Conservation (phyloP, 2,797 vertebrate species). For the Semotilus atromaculatus region DNA sequence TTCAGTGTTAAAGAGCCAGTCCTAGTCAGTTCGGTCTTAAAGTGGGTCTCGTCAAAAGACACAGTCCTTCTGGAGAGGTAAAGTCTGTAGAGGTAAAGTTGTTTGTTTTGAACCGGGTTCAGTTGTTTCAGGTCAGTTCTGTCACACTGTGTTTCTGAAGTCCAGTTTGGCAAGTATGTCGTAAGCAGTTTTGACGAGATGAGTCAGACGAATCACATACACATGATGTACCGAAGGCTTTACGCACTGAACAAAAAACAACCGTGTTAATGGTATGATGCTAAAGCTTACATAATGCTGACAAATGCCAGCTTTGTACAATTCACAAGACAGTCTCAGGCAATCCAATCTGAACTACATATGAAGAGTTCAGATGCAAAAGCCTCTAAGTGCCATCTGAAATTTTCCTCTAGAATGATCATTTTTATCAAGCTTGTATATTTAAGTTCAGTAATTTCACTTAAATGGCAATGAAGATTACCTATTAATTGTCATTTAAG, state of each 20-base stretch:
- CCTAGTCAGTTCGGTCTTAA: constrained; percentile 5
- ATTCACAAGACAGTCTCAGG: constrained; percentile 17
- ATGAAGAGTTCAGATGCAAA: no score
- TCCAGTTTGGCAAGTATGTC: constrained; percentile 68
- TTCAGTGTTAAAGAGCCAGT: constrained; percentile 39
- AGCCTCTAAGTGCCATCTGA: no score
- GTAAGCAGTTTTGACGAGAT: constrained; percentile 54
- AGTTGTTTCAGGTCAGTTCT: constrained; percentile 14
- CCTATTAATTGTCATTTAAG: no score
- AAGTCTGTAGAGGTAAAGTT: constrained; percentile 37
- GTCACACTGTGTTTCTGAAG: constrained; percentile 46
- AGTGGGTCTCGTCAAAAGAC: background rate
- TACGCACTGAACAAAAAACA: constrained; percentile 19
- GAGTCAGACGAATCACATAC: constrained; percentile 54
- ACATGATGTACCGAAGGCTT: constrained; percentile 62
- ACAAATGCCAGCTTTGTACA: constrained; percentile 31
- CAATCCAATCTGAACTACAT: background rate
- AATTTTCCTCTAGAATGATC: no score
- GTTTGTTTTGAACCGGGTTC: constrained; percentile 24
- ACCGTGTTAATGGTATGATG: constrained; percentile 6
- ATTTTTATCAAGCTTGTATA: no score
- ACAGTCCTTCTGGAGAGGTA: constrained; percentile 32
- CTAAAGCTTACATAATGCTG: constrained; percentile 21
- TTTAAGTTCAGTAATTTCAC: no score
- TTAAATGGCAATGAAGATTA: no score